Evolutionary conservation across 2,113 vertebrate genomes (phyloP).

Genomic region (Clarias magur): DNA sequence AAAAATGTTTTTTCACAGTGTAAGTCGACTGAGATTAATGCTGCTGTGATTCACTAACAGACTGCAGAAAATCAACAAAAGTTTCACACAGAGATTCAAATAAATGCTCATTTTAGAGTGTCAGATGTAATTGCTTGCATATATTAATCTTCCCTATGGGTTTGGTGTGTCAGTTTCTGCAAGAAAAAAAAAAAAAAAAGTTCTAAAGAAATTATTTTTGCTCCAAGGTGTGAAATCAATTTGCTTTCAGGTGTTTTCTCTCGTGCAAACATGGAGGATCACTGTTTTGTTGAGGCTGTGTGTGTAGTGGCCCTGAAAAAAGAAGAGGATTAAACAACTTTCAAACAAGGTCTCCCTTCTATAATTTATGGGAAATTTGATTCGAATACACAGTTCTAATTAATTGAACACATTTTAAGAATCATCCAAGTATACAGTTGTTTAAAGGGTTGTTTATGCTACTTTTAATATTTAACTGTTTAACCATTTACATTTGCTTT

Average conservation of each 20-base stretch:
- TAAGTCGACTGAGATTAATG: constrained; percentile 1
- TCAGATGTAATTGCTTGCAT: neutral
- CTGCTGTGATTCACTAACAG: neutral
- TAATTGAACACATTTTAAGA: too few species aligned
- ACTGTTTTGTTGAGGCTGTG: constrained; percentile 67
- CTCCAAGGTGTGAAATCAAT: neutral
- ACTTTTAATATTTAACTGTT: too few species aligned
- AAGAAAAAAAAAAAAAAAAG: neutral
- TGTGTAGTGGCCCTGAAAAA: too few species aligned
- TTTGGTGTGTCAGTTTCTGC: neutral
- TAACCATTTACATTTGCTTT: constrained; percentile 31
- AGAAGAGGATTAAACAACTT: too few species aligned
- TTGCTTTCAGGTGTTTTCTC: neutral
- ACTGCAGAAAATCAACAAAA: constrained; percentile 8
- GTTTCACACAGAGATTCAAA: constrained; percentile 9
- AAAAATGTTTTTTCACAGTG: neutral
- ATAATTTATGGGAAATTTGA: too few species aligned
- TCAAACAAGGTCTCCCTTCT: too few species aligned
- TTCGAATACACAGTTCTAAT: too few species aligned
- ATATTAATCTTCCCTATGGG: neutral
- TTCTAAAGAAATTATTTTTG: neutral
- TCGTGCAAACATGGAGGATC: constrained; percentile 38
- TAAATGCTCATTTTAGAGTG: neutral
- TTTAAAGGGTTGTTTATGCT: too few species aligned
- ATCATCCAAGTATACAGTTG: too few species aligned